Percentiles rank a stretch among this genome's conserved stretches.
These are phyloP conservation scores for Morpho deidamia DNA, from an alignment of 2,888 invertebrate species.

Conservation along the genomic window DNA sequence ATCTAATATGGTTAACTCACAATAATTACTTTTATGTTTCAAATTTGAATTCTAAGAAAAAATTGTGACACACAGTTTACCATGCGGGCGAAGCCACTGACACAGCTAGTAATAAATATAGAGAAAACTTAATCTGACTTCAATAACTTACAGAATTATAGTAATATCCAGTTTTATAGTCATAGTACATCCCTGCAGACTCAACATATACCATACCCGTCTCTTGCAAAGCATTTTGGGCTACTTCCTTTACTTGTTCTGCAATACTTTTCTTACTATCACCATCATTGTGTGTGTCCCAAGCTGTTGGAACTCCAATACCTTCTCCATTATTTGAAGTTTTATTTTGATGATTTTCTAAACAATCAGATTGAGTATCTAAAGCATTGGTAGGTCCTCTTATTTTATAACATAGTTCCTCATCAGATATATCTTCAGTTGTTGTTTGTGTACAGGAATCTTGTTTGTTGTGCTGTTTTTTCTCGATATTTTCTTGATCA, in stretches of 20 bases:
- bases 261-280: slow-evolving; percentile 74
- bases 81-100: no score
- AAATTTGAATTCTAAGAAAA: no score
- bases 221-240: slow-evolving; percentile 84
- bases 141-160: slow-evolving; percentile 87
- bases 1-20: no score
- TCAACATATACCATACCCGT: slow-evolving; percentile 92
- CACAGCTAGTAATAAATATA: no score
- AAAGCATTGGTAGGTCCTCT: slow-evolving; percentile 17
- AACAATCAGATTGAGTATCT: slow-evolving; percentile 37
- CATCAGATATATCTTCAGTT: not conserved
- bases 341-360: slow-evolving; percentile 11
- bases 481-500: not conserved
- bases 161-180: slow-evolving; percentile 92
- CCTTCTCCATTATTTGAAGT: slow-evolving; percentile 12
- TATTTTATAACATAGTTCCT: not conserved
- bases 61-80: no score
- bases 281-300: slow-evolving; percentile 41
- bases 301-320: slow-evolving; percentile 28
- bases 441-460: not conserved
- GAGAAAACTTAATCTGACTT: no score
- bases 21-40: no score
- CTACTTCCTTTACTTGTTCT: slow-evolving; percentile 87
- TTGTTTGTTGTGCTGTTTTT: not conserved
- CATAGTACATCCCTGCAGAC: slow-evolving; percentile 92